Percentiles rank a stretch among this genome's conserved stretches.
These are phyloP conservation scores for Ovis canadensis DNA, from an alignment of 2,113 vertebrate species.

Conservation along the genomic window DNA sequence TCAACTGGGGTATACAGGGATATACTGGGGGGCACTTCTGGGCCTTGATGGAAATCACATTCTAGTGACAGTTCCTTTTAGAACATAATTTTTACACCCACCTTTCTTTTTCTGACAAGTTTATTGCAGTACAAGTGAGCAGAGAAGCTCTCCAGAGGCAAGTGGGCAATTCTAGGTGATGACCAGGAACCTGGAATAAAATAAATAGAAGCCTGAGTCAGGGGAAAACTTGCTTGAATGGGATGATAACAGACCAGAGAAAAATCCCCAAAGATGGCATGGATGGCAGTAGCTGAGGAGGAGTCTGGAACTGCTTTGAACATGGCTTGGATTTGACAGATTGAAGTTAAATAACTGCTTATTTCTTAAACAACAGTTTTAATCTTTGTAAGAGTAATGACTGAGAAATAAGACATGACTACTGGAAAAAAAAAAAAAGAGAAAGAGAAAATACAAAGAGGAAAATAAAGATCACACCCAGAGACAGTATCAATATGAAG, in stretches of 20 bases:
- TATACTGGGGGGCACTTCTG: not conserved
- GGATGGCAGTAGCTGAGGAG: not conserved
- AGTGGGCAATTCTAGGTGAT: conserved; percentile 17
- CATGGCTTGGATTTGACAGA: not conserved
- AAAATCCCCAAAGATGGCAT: not conserved
- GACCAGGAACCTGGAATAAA: not conserved
- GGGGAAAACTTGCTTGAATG: not conserved
- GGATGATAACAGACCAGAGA: not conserved
- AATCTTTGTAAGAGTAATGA: not conserved
- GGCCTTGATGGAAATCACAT: not conserved
- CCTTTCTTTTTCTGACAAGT: not conserved
- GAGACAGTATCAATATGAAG: not conserved
- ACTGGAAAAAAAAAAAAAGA: not conserved
- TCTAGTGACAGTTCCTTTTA: not conserved
- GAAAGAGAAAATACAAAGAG: not conserved
- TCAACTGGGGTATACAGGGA: not conserved
- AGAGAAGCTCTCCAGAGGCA: not conserved
- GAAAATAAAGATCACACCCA: not conserved
- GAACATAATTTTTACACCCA: not conserved
- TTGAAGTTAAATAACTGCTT: not conserved
- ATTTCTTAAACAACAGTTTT: not conserved
- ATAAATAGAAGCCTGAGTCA: not conserved
- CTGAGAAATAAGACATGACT: not conserved
- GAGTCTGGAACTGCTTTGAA: not conserved
- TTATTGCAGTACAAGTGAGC: not conserved